Evolutionary conservation across 2,113 vertebrate genomes (phyloP), one percentile per base, ranked within the genome.

Genomic region (Dipodomys spectabilis): DNA sequence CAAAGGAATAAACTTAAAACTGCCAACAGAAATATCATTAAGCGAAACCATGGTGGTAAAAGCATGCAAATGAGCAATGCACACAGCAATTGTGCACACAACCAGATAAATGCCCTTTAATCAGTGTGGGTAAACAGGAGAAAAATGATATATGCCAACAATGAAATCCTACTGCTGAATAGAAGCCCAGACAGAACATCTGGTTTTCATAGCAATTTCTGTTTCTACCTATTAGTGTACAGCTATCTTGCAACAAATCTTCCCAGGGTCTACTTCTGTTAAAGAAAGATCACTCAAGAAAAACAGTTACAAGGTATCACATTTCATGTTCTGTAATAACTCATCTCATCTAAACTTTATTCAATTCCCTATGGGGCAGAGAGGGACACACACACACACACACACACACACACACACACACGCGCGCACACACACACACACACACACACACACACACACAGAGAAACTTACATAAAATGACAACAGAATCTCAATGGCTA

Each of bases 201-300:
- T 94, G 79, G 87, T 90, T 69, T 84, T 93, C 95, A 93, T 77
- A 95, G 69, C 84, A 86, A 95, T 79, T 71, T 95, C n/a, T 85
- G 94, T 82, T 96, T 94, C 95, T 85, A 93, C 72, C n/a, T 82
- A 89, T 93, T 94, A 64, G 82, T 82, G 83, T 35, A 64, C 0
- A 10, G 94, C 53, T 92, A 94, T 95, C 88, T 82, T 35, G 71
- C 77, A 96, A 82, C 89, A 93, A 91, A 95, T 89, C 75, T 97
- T 95, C 71, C 72, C 84, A 86, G 93, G 72, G 73, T 92, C 95
- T 94, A 78, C 62, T 82, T 91, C 91, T 93, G 78, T 62, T 88
- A 92, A 86, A 82, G 78, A 75, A 60, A 92, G 83, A 92, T 86
- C 79, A 25, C 39, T 90, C 39, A 86, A 93, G 87, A 94, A 75